Evolutionary conservation across 2,888 invertebrate species (phyloP).

Genomic region (Cerastoderma edule): DNA sequence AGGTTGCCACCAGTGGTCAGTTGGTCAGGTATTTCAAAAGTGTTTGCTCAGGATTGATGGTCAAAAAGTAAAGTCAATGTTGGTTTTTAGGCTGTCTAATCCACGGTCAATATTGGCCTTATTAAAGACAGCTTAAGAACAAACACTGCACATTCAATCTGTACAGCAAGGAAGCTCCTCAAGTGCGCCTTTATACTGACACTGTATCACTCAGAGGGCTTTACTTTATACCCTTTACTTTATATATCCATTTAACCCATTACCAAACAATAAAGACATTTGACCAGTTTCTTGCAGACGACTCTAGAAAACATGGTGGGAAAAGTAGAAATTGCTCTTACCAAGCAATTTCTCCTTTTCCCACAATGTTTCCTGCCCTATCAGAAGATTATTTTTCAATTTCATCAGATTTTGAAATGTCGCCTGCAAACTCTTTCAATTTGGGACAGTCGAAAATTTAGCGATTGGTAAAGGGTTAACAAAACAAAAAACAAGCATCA

Average conservation of each 20-base stretch:
- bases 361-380: no score
- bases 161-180: slow-evolving; percentile 8
- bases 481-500: no score
- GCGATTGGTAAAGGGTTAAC: no score
- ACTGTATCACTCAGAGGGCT: slow-evolving; percentile 8
- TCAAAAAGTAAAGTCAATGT: slow-evolving; percentile 27
- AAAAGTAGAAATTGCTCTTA: not conserved
- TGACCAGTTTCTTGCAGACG: not conserved
- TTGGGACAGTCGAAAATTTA: no score
- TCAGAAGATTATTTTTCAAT: no score
- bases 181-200: slow-evolving; percentile 17
- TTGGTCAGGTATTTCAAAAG: not conserved
- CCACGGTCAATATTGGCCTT: slow-evolving; percentile 22
- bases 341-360: not conserved
- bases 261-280: no score
- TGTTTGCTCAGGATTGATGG: slow-evolving; percentile 6
- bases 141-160: not conserved
- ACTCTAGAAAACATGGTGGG: not conserved
- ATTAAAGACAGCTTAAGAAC: slow-evolving; percentile 6
- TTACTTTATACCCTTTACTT: no score
- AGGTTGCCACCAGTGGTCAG: slow-evolving; percentile 12
- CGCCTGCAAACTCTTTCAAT: no score
- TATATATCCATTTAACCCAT: no score
- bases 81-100: slow-evolving; percentile 19
- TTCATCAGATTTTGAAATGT: no score